A percentile compares a stretch with the other conserved stretches of the same genome.
These are phyloP conservation scores for Schizopygopsis pylzovi DNA, from an alignment of 2,797 vertebrate genomes.

Conservation along the genomic window DNA sequence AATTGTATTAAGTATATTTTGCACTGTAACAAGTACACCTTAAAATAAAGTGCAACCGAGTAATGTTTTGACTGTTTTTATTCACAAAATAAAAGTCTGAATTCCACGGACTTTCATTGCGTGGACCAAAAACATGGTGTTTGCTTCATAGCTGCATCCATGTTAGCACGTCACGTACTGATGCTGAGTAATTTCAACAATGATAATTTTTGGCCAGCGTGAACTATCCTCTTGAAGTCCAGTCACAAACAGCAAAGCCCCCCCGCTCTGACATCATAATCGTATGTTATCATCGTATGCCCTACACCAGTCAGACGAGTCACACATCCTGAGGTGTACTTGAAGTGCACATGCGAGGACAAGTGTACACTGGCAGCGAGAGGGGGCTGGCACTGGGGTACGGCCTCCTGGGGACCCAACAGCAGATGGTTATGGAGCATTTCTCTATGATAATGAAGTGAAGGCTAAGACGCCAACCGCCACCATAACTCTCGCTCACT, in stretches of 20 bases:
- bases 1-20: no score
- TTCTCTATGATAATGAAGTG: constrained; percentile 57
- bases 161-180: no score
- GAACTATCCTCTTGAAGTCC: constrained; percentile 6
- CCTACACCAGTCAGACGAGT: neutral
- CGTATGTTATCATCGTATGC: neutral
- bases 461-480: constrained; percentile 48
- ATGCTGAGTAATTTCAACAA: no score
- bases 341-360: constrained; percentile 20
- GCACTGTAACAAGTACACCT: neutral
- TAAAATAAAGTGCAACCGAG: neutral
- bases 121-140: neutral
- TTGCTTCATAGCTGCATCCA: no score
- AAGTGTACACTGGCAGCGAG: constrained; percentile 35
- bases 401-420: constrained; percentile 48
- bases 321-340: constrained; percentile 8
- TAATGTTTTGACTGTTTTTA: neutral
- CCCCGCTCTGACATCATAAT: constrained; percentile 16
- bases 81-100: neutral
- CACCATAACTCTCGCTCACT: constrained; percentile 48
- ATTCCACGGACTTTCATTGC: neutral
- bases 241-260: neutral
- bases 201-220: no score
- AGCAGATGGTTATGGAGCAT: constrained; percentile 59
- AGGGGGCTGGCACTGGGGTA: constrained; percentile 44